Evolutionary conservation across 2,113 vertebrate species (phyloP).

Genomic region (Chaetops frenatus): DNA sequence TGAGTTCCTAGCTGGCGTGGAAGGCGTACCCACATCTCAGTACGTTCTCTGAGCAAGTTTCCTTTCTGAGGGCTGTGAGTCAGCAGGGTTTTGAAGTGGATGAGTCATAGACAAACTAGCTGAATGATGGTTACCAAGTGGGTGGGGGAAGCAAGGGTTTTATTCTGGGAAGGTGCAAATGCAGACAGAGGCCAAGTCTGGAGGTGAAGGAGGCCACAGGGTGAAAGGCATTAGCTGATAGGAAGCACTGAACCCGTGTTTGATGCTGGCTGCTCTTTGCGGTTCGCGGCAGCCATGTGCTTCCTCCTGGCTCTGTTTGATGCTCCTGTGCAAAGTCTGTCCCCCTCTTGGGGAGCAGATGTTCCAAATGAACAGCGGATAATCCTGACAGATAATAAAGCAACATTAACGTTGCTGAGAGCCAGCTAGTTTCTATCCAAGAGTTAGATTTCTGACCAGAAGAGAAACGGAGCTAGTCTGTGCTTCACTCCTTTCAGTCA

Average conservation of each 20-base stretch:
- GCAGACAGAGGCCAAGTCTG: constrained; percentile 17
- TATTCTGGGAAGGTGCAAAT: constrained; percentile 49
- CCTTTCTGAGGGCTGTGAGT: constrained; percentile 42
- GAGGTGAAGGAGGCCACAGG: constrained; percentile 1
- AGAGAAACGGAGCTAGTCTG: background rate
- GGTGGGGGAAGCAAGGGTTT: constrained; percentile 10
- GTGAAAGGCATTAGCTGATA: background rate
- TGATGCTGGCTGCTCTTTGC: background rate
- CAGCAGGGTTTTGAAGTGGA: constrained; percentile 45
- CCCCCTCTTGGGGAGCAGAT: background rate
- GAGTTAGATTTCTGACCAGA: background rate
- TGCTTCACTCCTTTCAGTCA: background rate
- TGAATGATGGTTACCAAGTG: constrained; percentile 46
- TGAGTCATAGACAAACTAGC: constrained; percentile 40
- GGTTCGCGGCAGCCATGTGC: background rate
- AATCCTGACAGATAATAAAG: background rate
- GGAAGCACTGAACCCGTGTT: background rate
- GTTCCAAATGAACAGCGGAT: background rate
- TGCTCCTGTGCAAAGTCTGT: background rate
- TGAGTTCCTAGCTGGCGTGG: background rate
- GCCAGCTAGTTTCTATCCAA: background rate
- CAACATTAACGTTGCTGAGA: background rate
- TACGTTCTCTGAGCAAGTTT: background rate
- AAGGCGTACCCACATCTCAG: rapidly evolving
- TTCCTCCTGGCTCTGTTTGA: background rate